A percentile compares a stretch with the other conserved stretches of the same genome.
Evolutionary conservation across 2,888 invertebrate species (phyloP).

Genomic region (Opisthograptis luteolata): DNA sequence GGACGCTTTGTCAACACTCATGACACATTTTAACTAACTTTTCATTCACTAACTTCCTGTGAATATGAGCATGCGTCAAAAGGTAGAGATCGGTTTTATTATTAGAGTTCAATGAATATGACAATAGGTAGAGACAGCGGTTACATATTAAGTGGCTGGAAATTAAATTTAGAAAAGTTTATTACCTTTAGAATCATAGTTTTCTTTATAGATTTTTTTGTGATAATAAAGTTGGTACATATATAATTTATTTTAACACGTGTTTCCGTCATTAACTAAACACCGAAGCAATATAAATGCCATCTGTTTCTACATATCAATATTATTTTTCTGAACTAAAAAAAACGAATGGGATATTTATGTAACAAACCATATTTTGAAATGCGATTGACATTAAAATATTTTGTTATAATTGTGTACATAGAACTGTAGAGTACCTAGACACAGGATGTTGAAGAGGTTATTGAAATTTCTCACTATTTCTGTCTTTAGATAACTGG

Average conservation of each 20-base stretch:
- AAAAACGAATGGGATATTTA: neutral
- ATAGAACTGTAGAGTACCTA: neutral
- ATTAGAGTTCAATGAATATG: conserved; percentile 13
- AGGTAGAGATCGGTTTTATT: neutral
- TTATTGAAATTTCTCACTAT: conserved; percentile 24
- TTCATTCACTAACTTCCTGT: conserved; percentile 35
- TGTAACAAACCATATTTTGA: too few relatives aligned
- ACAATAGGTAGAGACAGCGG: conserved; percentile 24
- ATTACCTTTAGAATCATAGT: conserved; percentile 32
- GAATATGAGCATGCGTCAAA: conserved; percentile 6
- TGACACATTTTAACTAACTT: conserved; percentile 52
- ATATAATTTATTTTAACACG: conserved; percentile 39
- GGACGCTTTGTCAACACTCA: conserved; percentile 67
- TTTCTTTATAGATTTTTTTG: conserved; percentile 32
- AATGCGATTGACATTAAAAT: too few relatives aligned
- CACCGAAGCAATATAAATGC: conserved; percentile 22
- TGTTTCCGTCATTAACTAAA: conserved; percentile 31
- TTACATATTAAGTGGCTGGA: conserved; percentile 28
- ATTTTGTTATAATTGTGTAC: neutral
- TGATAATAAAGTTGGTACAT: conserved; percentile 25
- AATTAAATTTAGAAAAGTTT: conserved; percentile 38
- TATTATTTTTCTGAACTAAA: conserved; percentile 15
- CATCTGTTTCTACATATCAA: conserved; percentile 32
- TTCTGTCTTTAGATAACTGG: conserved; percentile 32
- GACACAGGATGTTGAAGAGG: conserved; percentile 36